Evolutionary conservation across 2,888 invertebrate species (phyloP).

Genomic region (Pediacus dermestoides): DNA sequence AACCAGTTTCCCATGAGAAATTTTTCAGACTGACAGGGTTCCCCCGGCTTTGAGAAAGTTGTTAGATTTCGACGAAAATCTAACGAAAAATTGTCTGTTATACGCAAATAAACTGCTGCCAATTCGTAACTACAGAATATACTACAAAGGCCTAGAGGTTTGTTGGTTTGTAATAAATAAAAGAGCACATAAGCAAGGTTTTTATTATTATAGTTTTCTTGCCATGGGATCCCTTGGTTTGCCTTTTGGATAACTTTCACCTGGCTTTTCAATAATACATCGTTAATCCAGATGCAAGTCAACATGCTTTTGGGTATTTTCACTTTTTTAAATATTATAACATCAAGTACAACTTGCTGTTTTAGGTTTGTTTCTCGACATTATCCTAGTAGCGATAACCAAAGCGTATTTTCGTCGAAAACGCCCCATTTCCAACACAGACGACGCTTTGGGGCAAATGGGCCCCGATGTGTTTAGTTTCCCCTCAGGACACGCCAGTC

Average conservation of each 20-base stretch:
- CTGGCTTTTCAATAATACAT: slow-evolving; percentile 67
- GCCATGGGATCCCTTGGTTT: slow-evolving; percentile 87
- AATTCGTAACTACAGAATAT: slow-evolving; percentile 53
- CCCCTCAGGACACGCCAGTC: slow-evolving; percentile 91
- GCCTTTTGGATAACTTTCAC: slow-evolving; percentile 72
- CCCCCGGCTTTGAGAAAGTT: slow-evolving; percentile 53
- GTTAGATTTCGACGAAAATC: slow-evolving; percentile 52
- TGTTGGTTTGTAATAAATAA: slow-evolving; percentile 13
- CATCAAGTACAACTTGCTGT: slow-evolving; percentile 38
- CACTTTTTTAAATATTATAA: too few species aligned
- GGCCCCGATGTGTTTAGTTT: slow-evolving; percentile 90
- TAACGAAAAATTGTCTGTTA: slow-evolving; percentile 55
- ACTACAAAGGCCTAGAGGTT: slow-evolving; percentile 59
- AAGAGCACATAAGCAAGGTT: slow-evolving; percentile 14
- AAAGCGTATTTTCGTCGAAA: slow-evolving; percentile 77
- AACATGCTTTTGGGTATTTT: slow-evolving; percentile 76
- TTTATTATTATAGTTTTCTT: slow-evolving; percentile 74
- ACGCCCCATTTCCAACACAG: slow-evolving; percentile 63
- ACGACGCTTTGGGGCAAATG: slow-evolving; percentile 63
- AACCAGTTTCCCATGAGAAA: too few species aligned
- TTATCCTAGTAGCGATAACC: slow-evolving; percentile 68
- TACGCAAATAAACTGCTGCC: slow-evolving; percentile 51
- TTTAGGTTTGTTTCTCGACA: slow-evolving; percentile 77
- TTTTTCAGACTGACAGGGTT: slow-evolving; percentile 40
- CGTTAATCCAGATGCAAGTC: slow-evolving; percentile 75